Base-by-base conservation (phyloP, 2,888 invertebrate species). In the Drosophila nr. perissopoda region DNA sequence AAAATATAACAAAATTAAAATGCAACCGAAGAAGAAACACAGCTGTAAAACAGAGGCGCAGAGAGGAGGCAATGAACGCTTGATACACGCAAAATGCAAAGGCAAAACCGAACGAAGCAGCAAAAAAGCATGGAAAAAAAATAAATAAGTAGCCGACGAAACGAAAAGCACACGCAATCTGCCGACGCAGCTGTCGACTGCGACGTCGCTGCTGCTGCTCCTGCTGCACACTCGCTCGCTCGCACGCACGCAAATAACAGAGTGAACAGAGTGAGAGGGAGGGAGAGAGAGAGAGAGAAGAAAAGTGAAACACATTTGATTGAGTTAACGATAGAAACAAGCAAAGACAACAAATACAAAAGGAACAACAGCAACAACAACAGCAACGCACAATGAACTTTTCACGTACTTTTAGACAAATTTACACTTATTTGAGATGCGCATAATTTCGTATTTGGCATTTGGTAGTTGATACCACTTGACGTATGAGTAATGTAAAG, bases 41-140 rank as follows among this genome's bases (percentile, higher is more conserved):
- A 46, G 57, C 34, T 46, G 21, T 16, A 53, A 38, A 33, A 36
- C 34, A 61, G 51, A 48, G 27, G 48, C 27, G 53, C 25, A 40
- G 36, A 40, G 48, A 72, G 73, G 68, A 69, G 89, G 89, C 89
- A 89, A 84, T 89, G 88, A 89, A 89, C 89, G 86, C 86, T 88
- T 89, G 85, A 86, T 85, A 77, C 85, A 88, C 81, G 86, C 88
- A 80, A 85, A 83, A 77, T 76, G 77, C 64, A 78, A 72, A 70
- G 51, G 72, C 64, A 59, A 74, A 59, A 72, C 53, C 36, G 70
- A 77, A 67, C 61, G 62, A 58, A 75, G 72, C 54, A 70, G 64
- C 60, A 74, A 70, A 51, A 62, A 34, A 67, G 48, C 21, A 56
- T 8, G 21, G 31, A 53, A 66, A 36, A 25, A 52, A 52, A 48